These are phyloP conservation scores for Spisula subtruncata DNA, from an alignment of 2,888 invertebrate species.

Conservation along the genomic window DNA sequence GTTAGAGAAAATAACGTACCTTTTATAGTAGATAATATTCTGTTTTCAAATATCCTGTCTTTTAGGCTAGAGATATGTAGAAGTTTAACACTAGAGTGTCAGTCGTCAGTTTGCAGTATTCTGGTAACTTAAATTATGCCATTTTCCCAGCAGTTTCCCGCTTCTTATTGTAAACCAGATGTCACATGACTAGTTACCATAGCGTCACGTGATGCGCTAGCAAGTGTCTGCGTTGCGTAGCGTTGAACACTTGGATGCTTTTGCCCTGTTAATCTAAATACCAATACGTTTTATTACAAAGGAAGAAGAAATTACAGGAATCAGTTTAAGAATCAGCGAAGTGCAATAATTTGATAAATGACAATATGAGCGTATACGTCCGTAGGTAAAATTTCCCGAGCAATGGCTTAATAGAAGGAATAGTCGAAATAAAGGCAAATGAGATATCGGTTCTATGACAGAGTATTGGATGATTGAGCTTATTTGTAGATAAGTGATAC, in stretches of 20 bases:
- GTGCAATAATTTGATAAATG: constrained; percentile 19
- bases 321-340: constrained; percentile 22
- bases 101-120: neutral
- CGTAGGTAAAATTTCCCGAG: neutral
- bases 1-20: neutral
- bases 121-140: constrained; percentile 11
- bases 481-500: constrained; percentile 17
- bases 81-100: neutral
- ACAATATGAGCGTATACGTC: neutral
- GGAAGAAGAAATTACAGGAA: constrained; percentile 9
- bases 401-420: neutral
- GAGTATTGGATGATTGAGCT: neutral
- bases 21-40: neutral
- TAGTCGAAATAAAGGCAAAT: neutral
- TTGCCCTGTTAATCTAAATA: constrained; percentile 12
- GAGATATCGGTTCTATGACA: constrained; percentile 1
- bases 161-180: neutral
- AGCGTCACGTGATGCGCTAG: neutral
- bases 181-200: neutral
- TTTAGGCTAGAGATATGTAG: neutral
- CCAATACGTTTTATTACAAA: constrained; percentile 26
- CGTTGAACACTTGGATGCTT: constrained; percentile 5
- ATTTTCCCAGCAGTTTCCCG: constrained; percentile 23
- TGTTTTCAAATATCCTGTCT: constrained; percentile 10
- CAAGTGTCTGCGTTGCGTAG: neutral